Evolutionary conservation across 2,888 invertebrate genomes (phyloP).

Genomic region (Lepidonotus clava): DNA sequence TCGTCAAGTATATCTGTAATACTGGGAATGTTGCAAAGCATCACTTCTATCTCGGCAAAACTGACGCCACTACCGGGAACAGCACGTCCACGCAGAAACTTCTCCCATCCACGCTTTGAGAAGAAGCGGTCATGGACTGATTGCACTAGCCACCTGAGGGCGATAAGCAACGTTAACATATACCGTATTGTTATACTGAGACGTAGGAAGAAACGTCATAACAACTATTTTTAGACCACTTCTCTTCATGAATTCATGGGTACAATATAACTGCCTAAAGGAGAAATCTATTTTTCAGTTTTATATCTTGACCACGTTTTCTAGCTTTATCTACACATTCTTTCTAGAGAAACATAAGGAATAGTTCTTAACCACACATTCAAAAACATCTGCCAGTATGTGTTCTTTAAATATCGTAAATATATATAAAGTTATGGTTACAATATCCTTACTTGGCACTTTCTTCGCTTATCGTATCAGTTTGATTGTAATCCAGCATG

Average conservation of each 20-base stretch:
- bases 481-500: conserved; percentile 72
- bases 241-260: too few species aligned
- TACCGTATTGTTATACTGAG: too few species aligned
- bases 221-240: too few species aligned
- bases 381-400: too few species aligned
- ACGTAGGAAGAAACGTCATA: too few species aligned
- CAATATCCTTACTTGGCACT: conserved; percentile 72
- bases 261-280: too few species aligned
- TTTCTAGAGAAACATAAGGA: too few species aligned
- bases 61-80: conserved; percentile 73
- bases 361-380: too few species aligned
- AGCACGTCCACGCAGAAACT: conserved; percentile 72
- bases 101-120: conserved; percentile 73
- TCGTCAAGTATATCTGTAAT: conserved; percentile 69
- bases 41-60: conserved; percentile 78
- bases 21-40: conserved; percentile 76
- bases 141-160: conserved; percentile 77
- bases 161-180: too few species aligned
- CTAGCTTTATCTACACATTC: too few species aligned
- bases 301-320: too few species aligned
- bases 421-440: background rate
- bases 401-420: background rate
- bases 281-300: too few species aligned
- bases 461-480: conserved; percentile 73
- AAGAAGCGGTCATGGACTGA: conserved; percentile 76